Base-by-base conservation (phyloP, 1,140 invertebrate genomes). In the Sycophila sp. region DNA sequence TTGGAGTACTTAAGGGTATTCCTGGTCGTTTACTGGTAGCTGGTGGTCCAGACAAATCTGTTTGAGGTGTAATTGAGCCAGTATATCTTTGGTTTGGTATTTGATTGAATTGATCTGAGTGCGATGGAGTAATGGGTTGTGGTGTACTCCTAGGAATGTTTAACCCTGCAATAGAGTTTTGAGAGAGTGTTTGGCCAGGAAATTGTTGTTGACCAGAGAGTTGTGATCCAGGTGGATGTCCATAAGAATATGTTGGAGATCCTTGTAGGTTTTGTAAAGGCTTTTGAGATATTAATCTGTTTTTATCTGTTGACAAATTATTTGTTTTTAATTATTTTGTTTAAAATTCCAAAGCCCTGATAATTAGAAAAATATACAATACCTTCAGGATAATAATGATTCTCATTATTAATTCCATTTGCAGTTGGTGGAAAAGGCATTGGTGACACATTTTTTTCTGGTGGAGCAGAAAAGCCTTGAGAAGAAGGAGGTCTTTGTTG, bases 391-490 rank as follows among this genome's bases (percentile, higher is more conserved):
- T 68, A 19, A 60, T 73, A 59, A 65, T 79, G 73, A 55, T 75
- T 62, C n/a, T 69, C 51, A 69, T 59, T 77, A 36, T 71, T 77
- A 40, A 73, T 74, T 55, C 77, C 78, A 75, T 80, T 81, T 13
- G 77, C 60, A 70, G 75, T 75, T 15, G 73, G 71, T 47, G 73
- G 6, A 51, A 70, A 51, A 51, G 72, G 53, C 24, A 74, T 49
- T 64, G 64, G 38, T 30, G 74, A 67, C 53, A 66, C 59, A 45
- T 53, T 73, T 28, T 73, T 76, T 42, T 58, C 71, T 60, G 67
- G 38, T 19, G 65, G 40, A 8, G 26, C 38, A 38, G 38, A 42
- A 51, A 47, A 58, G 30, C 38, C 56, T 62, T 45, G 42, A 17
- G 22, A 69, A 49, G 42, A 66, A 19, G 73, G 63, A 49, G 74